phyloP scores from a whole-genome alignment of 1,140 invertebrate genomes.

The Elymnias hypermnestra region DNA sequence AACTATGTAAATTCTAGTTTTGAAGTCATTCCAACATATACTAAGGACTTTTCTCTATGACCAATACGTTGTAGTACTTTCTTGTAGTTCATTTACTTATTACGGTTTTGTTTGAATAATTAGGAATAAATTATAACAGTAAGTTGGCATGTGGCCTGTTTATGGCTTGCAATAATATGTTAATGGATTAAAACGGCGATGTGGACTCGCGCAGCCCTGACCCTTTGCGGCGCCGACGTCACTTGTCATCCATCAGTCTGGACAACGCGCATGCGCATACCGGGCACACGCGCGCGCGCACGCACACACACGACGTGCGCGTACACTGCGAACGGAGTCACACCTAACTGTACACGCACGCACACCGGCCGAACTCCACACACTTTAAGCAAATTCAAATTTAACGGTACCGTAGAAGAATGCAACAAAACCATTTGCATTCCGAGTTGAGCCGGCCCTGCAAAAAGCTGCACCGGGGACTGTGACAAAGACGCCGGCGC shows the following conservation, averaged over 20 bases:
- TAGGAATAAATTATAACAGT: too few species aligned
- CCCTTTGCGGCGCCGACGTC: constrained; percentile 65
- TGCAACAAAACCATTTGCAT: constrained; percentile 64
- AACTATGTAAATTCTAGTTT: too few species aligned
- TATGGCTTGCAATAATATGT: too few species aligned
- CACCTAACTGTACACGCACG: constrained; percentile 59
- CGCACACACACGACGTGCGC: not conserved
- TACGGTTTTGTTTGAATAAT: too few species aligned
- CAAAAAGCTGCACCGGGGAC: constrained; percentile 21
- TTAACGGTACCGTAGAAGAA: constrained; percentile 65
- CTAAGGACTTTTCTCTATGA: too few species aligned
- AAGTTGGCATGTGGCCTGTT: too few species aligned
- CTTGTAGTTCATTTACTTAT: too few species aligned
- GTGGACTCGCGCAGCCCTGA: constrained; percentile 21
- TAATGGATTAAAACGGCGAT: too few species aligned
- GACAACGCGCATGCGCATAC: constrained; percentile 30
- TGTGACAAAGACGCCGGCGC: constrained; percentile 20
- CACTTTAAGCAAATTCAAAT: constrained; percentile 55
- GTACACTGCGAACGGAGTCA: constrained; percentile 46
- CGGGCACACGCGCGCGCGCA: constrained; percentile 23
- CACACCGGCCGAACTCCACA: not conserved
- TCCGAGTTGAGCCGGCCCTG: constrained; percentile 22
- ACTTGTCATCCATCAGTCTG: constrained; percentile 72
- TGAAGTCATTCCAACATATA: too few species aligned
- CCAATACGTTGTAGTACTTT: too few species aligned